Conservation (phyloP, 2,888 invertebrate genomes). For the Nomada fabriciana region DNA sequence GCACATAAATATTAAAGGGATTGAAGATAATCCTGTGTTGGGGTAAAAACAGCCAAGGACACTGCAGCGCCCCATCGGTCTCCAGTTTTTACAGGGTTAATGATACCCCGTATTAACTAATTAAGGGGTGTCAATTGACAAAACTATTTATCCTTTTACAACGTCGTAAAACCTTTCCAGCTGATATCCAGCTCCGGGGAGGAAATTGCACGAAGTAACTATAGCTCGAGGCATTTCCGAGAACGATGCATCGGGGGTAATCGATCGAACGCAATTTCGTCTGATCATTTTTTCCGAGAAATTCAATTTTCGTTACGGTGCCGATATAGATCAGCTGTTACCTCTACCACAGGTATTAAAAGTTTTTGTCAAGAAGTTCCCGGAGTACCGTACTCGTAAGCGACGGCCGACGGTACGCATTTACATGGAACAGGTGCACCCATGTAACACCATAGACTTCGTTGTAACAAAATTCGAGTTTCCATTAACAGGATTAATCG, state of each 20-base stretch:
- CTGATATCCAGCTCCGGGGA: background rate
- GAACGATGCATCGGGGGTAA: background rate
- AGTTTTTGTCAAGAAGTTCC: background rate
- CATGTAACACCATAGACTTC: slow-evolving; percentile 3
- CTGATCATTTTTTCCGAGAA: background rate
- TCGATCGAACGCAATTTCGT: background rate
- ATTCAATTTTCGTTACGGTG: background rate
- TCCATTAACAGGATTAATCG: background rate
- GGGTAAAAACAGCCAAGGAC: slow-evolving; percentile 7
- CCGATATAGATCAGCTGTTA: background rate
- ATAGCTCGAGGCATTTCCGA: background rate
- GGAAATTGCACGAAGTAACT: slow-evolving; percentile 6
- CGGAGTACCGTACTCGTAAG: slow-evolving; percentile 52
- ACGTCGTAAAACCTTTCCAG: background rate
- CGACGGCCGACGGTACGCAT: slow-evolving; percentile 78
- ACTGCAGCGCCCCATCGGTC: background rate
- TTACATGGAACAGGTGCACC: slow-evolving; percentile 76
- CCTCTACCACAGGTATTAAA: background rate
- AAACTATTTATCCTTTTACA: background rate
- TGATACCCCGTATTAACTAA: background rate
- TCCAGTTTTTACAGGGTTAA: background rate
- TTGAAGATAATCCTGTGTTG: slow-evolving; percentile 4
- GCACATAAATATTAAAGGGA: slow-evolving; percentile 14
- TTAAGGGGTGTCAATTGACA: slow-evolving; percentile 18
- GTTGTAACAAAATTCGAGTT: slow-evolving; percentile 18